Evolutionary conservation across 2,113 vertebrate species (phyloP), one percentile per base, ranked within the genome.

Genomic region (Sinocyclocheilus rhinocerous): DNA sequence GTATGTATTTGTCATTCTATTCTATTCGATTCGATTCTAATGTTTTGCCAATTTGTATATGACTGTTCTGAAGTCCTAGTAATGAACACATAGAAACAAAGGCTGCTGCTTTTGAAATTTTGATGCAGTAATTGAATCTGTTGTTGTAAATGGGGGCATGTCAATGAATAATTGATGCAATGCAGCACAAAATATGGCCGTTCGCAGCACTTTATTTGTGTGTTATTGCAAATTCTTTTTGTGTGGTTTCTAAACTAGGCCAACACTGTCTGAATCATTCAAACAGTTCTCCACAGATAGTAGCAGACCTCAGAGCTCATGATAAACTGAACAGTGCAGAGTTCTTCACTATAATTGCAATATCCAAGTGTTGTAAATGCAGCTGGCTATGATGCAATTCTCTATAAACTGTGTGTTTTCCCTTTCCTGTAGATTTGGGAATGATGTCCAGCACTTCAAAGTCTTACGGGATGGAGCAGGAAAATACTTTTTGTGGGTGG

Each of bases 401-500:
- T 61, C 20, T 70, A 72, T 55, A 61, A 45, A 20, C 22, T 50
- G 24, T 33, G 24, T 85, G 11, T 24, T 85, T 26, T 45, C 36
- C 57, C n/a, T 63, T 36, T 48, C 15, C 59, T 39, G 0, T 63
- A 97, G 96, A 91, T 96, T 95, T 88, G 96, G 95, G 67, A 96
- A 95, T 70, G 96, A 96, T 26, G 96, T 97, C 77, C 96, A 97
- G 92, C 96, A 97, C 92, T 96, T 97, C 91, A 97, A 97, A 86
- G 95, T 97, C 92, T 95, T 97, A 87, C 93, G 96, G 36, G 96
- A 97, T 6, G 95, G 96, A 2, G 95, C 96, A 11, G 96, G 96
- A 29, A 97, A 96, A 88, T 97, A 97, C 61, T 97, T 97, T 92
- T 95, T 97, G 89, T 97, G 96, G 96, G 96, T 97, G 92, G 96